Evolutionary conservation across 2,888 invertebrate species (phyloP).

Genomic region (Nezara viridula): DNA sequence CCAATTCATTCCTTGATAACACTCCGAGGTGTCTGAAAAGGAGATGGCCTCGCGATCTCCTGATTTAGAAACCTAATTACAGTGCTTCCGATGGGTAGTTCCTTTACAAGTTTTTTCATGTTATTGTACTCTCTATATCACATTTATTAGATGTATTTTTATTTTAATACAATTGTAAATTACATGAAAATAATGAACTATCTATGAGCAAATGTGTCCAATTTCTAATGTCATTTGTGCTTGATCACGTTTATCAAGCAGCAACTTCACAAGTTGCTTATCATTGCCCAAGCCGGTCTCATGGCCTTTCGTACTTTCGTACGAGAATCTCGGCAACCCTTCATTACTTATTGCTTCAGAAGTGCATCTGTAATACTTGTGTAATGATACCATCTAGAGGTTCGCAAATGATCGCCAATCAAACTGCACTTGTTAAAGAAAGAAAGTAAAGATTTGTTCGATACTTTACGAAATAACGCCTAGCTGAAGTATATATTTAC

Average conservation of each 20-base stretch:
- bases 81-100: too few relatives aligned
- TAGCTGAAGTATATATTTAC: neutral
- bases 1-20: too few relatives aligned
- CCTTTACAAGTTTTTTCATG: too few relatives aligned
- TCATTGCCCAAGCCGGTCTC: neutral
- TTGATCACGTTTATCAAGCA: neutral
- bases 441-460: neutral
- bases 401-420: neutral
- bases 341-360: neutral
- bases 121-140: too few relatives aligned
- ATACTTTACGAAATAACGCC: neutral
- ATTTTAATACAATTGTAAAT: too few relatives aligned
- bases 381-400: neutral
- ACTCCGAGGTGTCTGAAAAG: too few relatives aligned
- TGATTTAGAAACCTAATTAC: too few relatives aligned
- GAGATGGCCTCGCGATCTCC: too few relatives aligned
- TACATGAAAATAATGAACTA: too few relatives aligned
- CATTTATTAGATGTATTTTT: too few relatives aligned
- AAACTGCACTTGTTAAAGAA: neutral
- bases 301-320: neutral
- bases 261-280: neutral
- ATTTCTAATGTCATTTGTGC: too few relatives aligned
- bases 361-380: neutral
- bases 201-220: too few relatives aligned
- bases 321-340: neutral